Evolutionary conservation across 2,888 invertebrate species (phyloP), one percentile per base, ranked within the genome.

Genomic region (Azorinus chamasolen): DNA sequence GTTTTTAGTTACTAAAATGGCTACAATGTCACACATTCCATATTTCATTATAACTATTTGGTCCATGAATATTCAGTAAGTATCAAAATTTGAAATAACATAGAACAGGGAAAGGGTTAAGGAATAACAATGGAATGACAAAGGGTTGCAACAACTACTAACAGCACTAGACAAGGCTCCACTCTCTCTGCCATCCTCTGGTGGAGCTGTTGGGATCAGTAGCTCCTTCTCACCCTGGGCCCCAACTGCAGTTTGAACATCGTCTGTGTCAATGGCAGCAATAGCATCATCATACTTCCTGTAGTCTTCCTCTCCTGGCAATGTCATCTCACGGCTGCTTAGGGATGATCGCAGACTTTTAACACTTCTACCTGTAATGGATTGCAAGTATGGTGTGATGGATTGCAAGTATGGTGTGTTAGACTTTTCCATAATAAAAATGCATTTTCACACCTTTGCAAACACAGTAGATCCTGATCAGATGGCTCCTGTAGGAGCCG

Each of bases 271-370:
- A 37, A 88, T 71, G 8, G 75, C 82, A 22, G 77, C 87, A 6
- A 87, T 88, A 53, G 72, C 86, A 10, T 84, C 84, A 63, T 88
- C 89, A 73, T 87, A 87, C 48, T 84, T 75, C 27, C 83, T 82
- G 69, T 81, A 87, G 10, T 85, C 83, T 16, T 77, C 65, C 2
- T 87, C 88, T 65, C 87, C 90, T 1, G 88, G 87, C 5, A 90
- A 62, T 6, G 65, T 43, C 10, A 88, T 84, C 50, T 88, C 86
- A 14, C 76, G 84, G 73, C 86, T 89, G 46, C 64, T 53, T 50
- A 88, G 66, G 6, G 88, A 88, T 0, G 88, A 85, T n/a, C 83
- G 83, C 2, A 86, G 50, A 57, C 88, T 87, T 2, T 69, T 65
- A 16, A 64, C 79, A 77, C 87, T 87, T 48, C 66, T 75, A 27